These are phyloP conservation scores for Branchinecta sandiegonensis DNA, from an alignment of 2,888 invertebrate species.

Conservation along the genomic window DNA sequence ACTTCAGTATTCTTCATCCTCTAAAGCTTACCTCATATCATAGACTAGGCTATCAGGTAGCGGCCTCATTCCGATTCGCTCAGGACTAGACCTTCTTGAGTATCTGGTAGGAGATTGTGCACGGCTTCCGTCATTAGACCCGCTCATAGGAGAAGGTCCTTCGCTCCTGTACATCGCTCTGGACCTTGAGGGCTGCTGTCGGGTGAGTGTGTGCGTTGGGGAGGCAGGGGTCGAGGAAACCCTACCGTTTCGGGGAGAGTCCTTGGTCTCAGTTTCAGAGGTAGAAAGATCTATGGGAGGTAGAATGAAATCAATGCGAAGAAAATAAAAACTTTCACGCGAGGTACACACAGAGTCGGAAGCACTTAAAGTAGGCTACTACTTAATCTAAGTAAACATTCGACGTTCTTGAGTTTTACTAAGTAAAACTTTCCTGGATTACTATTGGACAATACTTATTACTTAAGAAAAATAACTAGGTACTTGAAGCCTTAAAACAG, in stretches of 20 bases:
- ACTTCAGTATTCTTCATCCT: not conserved
- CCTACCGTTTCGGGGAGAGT: not conserved
- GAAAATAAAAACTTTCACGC: no score
- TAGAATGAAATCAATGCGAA: no score
- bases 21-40: constrained; percentile 57
- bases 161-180: constrained; percentile 34
- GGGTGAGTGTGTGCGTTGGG: constrained; percentile 26
- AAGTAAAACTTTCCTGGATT: no score
- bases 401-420: no score
- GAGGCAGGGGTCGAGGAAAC: constrained; percentile 20
- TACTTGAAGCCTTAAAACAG: no score
- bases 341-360: no score
- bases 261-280: not conserved
- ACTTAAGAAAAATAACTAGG: no score
- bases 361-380: no score
- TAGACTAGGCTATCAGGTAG: constrained; percentile 70
- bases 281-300: constrained; percentile 16
- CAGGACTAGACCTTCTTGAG: constrained; percentile 2
- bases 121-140: not conserved
- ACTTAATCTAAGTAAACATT: no score
- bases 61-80: constrained; percentile 41
- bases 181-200: constrained; percentile 31
- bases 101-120: constrained; percentile 1
- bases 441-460: no score
- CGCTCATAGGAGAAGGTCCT: constrained; percentile 3